A percentile compares a stretch with the other conserved stretches of the same genome.
Evolutionary conservation across 2,888 invertebrate genomes (phyloP).

Genomic region (Cyaniris semiargus): DNA sequence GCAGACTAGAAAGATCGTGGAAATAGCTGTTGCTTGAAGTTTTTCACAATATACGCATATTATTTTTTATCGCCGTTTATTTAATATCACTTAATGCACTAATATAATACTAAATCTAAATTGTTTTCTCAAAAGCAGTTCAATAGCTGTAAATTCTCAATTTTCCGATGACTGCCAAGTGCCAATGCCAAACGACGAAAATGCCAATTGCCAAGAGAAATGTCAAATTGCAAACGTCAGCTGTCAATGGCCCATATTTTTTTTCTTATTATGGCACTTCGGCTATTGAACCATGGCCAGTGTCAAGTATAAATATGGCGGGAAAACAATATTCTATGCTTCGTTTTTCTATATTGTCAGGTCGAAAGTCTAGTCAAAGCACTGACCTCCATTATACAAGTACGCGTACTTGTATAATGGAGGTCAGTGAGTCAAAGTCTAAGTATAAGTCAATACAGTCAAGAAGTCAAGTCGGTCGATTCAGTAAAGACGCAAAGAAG

Average conservation of each 20-base stretch:
- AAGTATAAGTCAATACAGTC: too few relatives aligned
- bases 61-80: background rate
- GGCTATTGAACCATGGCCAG: too few relatives aligned
- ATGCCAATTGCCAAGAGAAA: background rate
- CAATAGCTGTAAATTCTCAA: background rate
- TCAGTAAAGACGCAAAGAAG: too few relatives aligned
- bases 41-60: background rate
- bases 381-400: too few relatives aligned
- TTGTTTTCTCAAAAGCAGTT: background rate
- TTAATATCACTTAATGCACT: background rate
- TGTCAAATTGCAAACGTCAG: background rate
- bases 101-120: background rate
- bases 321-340: too few relatives aligned
- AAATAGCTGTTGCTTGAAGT: background rate
- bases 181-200: background rate
- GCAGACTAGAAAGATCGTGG: conserved; percentile 6
- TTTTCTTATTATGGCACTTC: too few relatives aligned
- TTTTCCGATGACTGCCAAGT: conserved; percentile 8
- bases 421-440: too few relatives aligned
- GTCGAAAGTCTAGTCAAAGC: too few relatives aligned
- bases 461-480: too few relatives aligned
- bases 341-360: too few relatives aligned
- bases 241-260: background rate
- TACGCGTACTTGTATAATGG: too few relatives aligned
- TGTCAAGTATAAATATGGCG: too few relatives aligned